Evolutionary conservation across 1,140 invertebrate genomes (phyloP), one percentile per base, ranked within the genome.

Genomic region (Ridgeia piscesae): DNA sequence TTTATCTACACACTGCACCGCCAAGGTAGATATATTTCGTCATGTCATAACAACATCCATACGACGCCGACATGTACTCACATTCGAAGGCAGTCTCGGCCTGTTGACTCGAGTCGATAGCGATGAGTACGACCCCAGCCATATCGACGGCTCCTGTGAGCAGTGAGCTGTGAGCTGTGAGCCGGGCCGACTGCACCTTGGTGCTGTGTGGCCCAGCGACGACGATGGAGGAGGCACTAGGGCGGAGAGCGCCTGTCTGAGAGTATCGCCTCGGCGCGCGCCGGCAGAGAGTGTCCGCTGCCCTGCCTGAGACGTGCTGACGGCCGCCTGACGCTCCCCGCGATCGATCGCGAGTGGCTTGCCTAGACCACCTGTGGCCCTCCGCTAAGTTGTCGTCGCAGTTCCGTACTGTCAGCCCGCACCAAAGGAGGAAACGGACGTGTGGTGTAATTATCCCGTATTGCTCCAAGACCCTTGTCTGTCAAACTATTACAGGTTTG

Each of bases 81-180:
- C 91, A 91, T 35, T 91, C 91, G 48, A 91, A 91, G 33, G 91
- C 91, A 14, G 34, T 35, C 91, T 91, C 91, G 33, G 91, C 91
- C n/a, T 35, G 34, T 14, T 34, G 91, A 91, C 91, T 91, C 33
- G 91, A 34, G 48, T 91, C 91, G 48, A 91, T 91, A 14, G 91
- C 91, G 33, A 91, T 48, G 34, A 91, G 42, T 11, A 91, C 91
- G 33, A 90, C 89, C 17, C 35, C 35, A n/a, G 89, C 89, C 89
- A 90, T 90, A 33, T 90, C 89, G 33, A 14, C n/a, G 33, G 34
- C 89, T 34, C 8, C 35, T 17, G 14, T 90, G 34, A 21, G 89
- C 89, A n/a, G n/a, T n/a, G n/a, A n/a, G n/a, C n/a, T n/a, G n/a
- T n/a, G n/a, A n/a, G 33, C 35, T 17, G 14, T 90, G 34, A 21